Conservation (phyloP, 2,888 invertebrate genomes). For the Callosobruchus maculatus region DNA sequence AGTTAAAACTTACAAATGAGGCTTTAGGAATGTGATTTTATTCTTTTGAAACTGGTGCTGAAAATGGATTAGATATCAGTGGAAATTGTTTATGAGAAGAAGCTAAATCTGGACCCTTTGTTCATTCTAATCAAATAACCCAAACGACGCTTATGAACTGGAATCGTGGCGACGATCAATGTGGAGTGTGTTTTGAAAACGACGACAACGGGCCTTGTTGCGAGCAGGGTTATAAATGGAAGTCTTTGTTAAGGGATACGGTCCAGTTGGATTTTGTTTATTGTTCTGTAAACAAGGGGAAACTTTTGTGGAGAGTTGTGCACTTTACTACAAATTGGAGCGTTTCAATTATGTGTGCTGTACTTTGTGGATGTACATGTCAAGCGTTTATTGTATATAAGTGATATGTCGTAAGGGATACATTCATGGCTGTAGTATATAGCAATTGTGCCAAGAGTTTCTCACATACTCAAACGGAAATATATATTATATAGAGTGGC, state of each 20-base stretch:
- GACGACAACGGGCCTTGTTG: background rate
- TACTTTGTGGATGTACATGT: background rate
- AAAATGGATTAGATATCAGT: too few relatives aligned
- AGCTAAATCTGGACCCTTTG: background rate
- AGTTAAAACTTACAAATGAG: too few relatives aligned
- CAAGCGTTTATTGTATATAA: background rate
- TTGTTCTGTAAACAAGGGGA: background rate
- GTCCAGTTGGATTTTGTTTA: background rate
- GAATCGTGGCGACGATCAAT: background rate
- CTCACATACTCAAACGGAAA: too few relatives aligned
- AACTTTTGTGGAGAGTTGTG: background rate
- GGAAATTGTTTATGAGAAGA: too few relatives aligned
- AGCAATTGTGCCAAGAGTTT: too few relatives aligned
- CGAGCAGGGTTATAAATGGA: background rate
- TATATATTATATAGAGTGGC: too few relatives aligned
- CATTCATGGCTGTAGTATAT: too few relatives aligned
- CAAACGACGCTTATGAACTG: background rate
- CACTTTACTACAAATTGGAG: background rate
- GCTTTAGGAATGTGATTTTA: too few relatives aligned
- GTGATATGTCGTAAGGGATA: background rate
- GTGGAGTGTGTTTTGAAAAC: background rate
- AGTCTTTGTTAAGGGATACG: background rate
- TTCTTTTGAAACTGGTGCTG: too few relatives aligned
- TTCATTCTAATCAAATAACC: too few relatives aligned
- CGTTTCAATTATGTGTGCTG: background rate